Conservation (phyloP, 2,888 invertebrate genomes). For the Harmothoe impar region DNA sequence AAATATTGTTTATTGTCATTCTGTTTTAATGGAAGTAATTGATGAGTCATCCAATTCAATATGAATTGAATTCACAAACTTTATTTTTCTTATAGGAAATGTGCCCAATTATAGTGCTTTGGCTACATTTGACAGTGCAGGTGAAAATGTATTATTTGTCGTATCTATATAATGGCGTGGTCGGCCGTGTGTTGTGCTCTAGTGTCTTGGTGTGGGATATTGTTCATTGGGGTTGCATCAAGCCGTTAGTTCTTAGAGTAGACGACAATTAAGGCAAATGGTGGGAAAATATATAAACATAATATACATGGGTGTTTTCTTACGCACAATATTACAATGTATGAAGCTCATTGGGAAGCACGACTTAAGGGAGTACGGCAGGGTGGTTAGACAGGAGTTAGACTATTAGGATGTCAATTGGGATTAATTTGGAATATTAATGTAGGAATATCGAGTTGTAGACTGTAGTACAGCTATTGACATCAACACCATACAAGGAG, state of each 20-base stretch:
- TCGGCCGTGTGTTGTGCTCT: neutral
- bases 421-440: neutral
- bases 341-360: neutral
- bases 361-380: neutral
- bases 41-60: too few relatives aligned
- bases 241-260: neutral
- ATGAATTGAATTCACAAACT: too few relatives aligned
- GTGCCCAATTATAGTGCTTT: too few relatives aligned
- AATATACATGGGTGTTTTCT: neutral
- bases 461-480: too few relatives aligned
- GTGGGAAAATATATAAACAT: neutral
- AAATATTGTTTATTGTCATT: too few relatives aligned
- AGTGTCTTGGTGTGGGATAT: neutral
- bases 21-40: too few relatives aligned
- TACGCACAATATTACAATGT: neutral
- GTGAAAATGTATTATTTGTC: too few relatives aligned
- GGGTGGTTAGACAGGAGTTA: neutral
- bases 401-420: neutral
- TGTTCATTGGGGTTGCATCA: neutral
- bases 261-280: neutral
- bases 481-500: too few relatives aligned
- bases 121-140: too few relatives aligned
- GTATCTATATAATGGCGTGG: too few relatives aligned
- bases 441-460: too few relatives aligned
- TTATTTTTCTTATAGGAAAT: too few relatives aligned